These are phyloP conservation scores for Choloepus hoffmanni DNA, from an alignment of 2,113 vertebrate species.

Conservation along the genomic window DNA sequence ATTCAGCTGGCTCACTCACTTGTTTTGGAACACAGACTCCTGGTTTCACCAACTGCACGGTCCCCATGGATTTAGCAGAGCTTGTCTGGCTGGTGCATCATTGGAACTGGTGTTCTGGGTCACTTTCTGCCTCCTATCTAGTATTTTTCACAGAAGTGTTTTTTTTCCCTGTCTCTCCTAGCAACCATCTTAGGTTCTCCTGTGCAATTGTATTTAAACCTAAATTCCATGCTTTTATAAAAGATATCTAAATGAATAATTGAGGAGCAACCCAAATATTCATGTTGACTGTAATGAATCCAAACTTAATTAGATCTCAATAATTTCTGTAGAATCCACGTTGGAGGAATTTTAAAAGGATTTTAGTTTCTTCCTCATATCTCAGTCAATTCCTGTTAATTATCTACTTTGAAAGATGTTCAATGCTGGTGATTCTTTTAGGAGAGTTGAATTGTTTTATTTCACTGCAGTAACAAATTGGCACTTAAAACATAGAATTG, in stretches of 20 bases:
- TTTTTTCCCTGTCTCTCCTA: too few relatives aligned
- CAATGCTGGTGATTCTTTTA: conserved; percentile 37
- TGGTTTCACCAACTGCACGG: too few relatives aligned
- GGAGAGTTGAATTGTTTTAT: conserved; percentile 56
- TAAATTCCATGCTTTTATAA: background rate
- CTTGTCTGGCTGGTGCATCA: too few relatives aligned
- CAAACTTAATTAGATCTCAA: conserved; percentile 57
- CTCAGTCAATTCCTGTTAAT: conserved; percentile 46
- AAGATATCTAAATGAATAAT: conserved; percentile 34
- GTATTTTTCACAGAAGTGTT: too few relatives aligned
- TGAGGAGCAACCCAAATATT: conserved; percentile 26
- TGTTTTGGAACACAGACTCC: too few relatives aligned
- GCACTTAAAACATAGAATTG: conserved; percentile 50
- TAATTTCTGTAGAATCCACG: background rate
- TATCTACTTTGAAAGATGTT: conserved; percentile 44
- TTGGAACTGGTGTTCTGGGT: too few relatives aligned
- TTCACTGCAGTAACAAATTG: conserved; percentile 37
- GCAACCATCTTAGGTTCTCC: too few relatives aligned
- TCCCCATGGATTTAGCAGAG: too few relatives aligned
- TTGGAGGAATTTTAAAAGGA: conserved; percentile 32
- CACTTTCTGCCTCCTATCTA: too few relatives aligned
- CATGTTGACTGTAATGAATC: background rate
- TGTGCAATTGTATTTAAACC: background rate
- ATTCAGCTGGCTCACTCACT: too few relatives aligned
- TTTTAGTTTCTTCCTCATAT: conserved; percentile 49